phyloP scores from a whole-genome alignment of 2,888 invertebrate genomes.

The Lycophotia porphyrea region DNA sequence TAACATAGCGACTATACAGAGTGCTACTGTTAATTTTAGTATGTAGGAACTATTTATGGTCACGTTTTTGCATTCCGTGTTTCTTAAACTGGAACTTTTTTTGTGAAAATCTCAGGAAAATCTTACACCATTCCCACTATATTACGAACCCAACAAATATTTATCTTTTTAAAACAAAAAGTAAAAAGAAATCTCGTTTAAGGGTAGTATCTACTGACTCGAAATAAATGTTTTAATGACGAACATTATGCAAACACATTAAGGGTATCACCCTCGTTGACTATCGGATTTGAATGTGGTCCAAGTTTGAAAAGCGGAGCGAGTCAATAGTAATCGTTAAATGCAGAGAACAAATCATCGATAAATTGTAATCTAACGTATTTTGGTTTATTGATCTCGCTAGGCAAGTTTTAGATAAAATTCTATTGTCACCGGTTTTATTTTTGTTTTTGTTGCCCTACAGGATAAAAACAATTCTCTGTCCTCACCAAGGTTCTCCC shows the following conservation, averaged over 20 bases:
- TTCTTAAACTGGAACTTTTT: background rate
- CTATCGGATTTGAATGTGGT: conserved; percentile 73
- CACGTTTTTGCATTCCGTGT: no score
- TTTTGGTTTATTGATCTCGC: background rate
- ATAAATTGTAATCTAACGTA: background rate
- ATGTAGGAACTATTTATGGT: no score
- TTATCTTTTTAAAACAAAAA: conserved; percentile 15
- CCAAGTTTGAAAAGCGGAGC: conserved; percentile 58
- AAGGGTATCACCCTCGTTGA: conserved; percentile 83
- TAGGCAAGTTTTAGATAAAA: background rate
- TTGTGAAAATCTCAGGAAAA: background rate
- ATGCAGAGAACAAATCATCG: background rate
- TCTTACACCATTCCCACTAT: background rate
- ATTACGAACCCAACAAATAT: background rate
- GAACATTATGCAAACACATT: conserved; percentile 89
- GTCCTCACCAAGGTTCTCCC: background rate
- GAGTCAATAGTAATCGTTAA: background rate
- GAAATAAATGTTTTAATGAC: conserved; percentile 89
- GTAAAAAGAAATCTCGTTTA: conserved; percentile 60
- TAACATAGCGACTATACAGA: no score
- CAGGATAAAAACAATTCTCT: background rate
- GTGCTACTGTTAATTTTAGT: no score
- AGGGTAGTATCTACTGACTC: conserved; percentile 79
- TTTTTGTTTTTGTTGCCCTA: background rate
- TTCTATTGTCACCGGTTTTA: background rate